A percentile compares a stretch with the other conserved stretches of the same genome.
Evolutionary conservation across 2,113 vertebrate species (phyloP).

Genomic region (Sinocyclocheilus rhinocerous): DNA sequence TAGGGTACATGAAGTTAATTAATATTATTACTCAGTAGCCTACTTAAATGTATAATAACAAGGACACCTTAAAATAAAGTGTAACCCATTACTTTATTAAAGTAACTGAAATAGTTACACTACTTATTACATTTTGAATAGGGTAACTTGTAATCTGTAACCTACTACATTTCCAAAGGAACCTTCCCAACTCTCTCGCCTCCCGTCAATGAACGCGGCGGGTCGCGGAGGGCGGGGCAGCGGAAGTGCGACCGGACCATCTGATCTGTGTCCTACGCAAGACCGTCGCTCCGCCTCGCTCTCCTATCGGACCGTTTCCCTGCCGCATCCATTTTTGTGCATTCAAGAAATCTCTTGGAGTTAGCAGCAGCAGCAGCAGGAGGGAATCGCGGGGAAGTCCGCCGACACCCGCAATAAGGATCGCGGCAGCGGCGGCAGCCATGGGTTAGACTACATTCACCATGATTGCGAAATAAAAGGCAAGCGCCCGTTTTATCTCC

Average conservation of each 20-base stretch:
- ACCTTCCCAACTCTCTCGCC: no score
- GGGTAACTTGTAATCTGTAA: no score
- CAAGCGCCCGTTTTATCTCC: constrained; percentile 51
- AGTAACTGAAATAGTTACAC: no score
- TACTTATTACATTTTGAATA: no score
- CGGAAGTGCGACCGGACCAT: constrained; percentile 21
- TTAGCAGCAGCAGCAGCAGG: constrained; percentile 20
- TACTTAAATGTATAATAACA: no score
- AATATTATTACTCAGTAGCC: no score
- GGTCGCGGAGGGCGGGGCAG: neutral
- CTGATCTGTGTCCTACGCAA: constrained; percentile 68
- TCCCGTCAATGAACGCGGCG: no score
- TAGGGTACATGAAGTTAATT: no score
- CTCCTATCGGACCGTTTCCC: constrained; percentile 63
- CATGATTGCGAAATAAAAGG: constrained; percentile 67
- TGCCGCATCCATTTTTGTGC: constrained; percentile 63
- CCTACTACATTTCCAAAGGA: no score
- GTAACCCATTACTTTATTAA: no score
- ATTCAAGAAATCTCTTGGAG: constrained; percentile 58
- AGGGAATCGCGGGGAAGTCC: constrained; percentile 22
- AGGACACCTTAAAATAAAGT: no score
- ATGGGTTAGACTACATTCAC: constrained; percentile 64
- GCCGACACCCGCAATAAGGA: neutral
- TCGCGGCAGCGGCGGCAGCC: constrained; percentile 21
- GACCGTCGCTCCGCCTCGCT: constrained; percentile 60